Conservation (phyloP, 92 coral and sea anemone genomes). For the Bergia puertoricense region DNA sequence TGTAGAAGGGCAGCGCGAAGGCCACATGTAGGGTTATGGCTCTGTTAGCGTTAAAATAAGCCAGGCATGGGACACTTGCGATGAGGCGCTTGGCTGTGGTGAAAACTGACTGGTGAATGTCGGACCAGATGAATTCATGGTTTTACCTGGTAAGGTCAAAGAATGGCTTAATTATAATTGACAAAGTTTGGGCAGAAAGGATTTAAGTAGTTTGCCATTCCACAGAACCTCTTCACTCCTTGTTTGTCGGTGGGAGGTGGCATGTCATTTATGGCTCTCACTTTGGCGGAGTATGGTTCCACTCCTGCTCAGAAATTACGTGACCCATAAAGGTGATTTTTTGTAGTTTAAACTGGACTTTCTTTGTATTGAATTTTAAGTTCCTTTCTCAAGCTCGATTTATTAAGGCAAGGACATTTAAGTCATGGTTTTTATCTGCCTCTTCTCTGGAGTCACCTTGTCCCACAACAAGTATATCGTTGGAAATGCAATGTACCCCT, state of each 20-base stretch:
- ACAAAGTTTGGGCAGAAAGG: not conserved
- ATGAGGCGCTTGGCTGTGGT: constrained; percentile 40
- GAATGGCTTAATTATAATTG: constrained; percentile 42
- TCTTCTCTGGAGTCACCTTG: constrained; percentile 49
- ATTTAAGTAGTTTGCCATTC: too few species aligned
- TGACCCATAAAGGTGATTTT: too few species aligned
- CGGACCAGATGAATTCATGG: constrained; percentile 44
- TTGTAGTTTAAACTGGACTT: constrained; percentile 44
- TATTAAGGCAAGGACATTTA: constrained; percentile 42
- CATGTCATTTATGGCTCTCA: too few species aligned
- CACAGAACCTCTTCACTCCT: too few species aligned
- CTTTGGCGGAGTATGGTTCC: too few species aligned
- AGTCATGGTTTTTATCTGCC: constrained; percentile 52
- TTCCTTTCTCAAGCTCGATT: constrained; percentile 44
- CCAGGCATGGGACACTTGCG: constrained; percentile 42
- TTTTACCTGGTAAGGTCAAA: constrained; percentile 36
- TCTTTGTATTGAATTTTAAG: constrained; percentile 49
- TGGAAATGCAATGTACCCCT: constrained; percentile 49
- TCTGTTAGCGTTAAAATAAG: constrained; percentile 36
- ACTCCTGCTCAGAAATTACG: too few species aligned
- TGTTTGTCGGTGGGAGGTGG: too few species aligned
- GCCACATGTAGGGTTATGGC: constrained; percentile 40
- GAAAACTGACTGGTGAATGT: constrained; percentile 39
- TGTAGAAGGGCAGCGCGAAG: constrained; percentile 41
- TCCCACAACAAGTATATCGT: constrained; percentile 48